Base-by-base conservation (phyloP, 2,113 vertebrate genomes). In the Halcyon senegalensis region DNA sequence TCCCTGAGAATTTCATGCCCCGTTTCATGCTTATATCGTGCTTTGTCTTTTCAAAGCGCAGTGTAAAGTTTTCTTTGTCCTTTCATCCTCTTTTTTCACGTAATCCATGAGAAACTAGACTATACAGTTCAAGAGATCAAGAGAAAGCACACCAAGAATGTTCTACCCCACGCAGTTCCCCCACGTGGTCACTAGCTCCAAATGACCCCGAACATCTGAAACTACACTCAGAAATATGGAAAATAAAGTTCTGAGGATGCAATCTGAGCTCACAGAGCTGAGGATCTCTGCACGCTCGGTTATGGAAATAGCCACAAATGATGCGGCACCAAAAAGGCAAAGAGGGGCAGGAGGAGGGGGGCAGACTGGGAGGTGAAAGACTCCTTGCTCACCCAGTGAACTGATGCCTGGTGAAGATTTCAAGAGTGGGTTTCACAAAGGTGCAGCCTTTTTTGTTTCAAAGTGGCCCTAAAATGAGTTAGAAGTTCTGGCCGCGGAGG, bases 81-180 rank as follows among this genome's bases (percentile, higher is more conserved):
- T 79, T 44, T 60, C 64, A 59, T 41, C 60, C 19, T 83, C 44
- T 67, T 62, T 84, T 73, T 43, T 27, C 74, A 74, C 60, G 31
- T 43, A 43, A 39, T 24, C 56, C 16, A 7, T 87, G 93, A 84
- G 87, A 96, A 96, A 67, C 27, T 0, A 7, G 48, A 64, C 62
- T 21, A 20, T 37, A 28, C 4, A 79, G 84, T 89, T 93, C 95
- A 93, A 78, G 83, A 44, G 90, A 89, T 81, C 83, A 86, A 58
- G 50, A 72, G 85, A 72, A 64, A 73, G 90, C 83, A 48, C 73
- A 87, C 27, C 53, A 93, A n/a, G 68, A 58, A 37, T 7, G 68
- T 92, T 89, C 84, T 79, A 56, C 66, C 77, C 70, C 77, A 75
- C 1, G 3, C 48, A 82, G 59, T 63, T 87, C 78, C 48, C 48